Conservation (phyloP, 2,888 invertebrate species). For the Agonopterix alstromeriana region DNA sequence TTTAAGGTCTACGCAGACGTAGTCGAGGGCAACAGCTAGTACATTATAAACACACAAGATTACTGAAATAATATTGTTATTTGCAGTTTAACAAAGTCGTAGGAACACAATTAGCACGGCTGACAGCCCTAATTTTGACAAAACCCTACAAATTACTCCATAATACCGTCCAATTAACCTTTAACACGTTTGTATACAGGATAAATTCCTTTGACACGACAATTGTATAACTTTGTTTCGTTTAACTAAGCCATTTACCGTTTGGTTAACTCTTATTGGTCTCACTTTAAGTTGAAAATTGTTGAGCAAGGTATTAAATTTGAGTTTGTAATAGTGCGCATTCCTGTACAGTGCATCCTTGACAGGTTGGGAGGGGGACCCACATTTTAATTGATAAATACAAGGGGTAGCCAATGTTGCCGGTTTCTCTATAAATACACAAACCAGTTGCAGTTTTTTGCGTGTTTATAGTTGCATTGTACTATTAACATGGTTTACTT, state of each 20-base stretch:
- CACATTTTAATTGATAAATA: conserved; percentile 56
- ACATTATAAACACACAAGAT: too few relatives aligned
- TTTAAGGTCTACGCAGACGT: too few relatives aligned
- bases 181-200: not conserved
- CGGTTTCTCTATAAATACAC: conserved; percentile 5
- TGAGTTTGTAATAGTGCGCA: conserved; percentile 6
- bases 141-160: too few relatives aligned
- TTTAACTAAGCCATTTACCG: not conserved
- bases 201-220: not conserved
- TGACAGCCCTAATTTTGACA: too few relatives aligned
- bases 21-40: too few relatives aligned
- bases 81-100: too few relatives aligned
- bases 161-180: too few relatives aligned
- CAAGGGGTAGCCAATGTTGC: conserved; percentile 26
- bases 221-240: not conserved
- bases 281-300: conserved; percentile 1
- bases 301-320: not conserved
- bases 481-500: conserved; percentile 1
- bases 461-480: not conserved
- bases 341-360: not conserved
- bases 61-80: too few relatives aligned
- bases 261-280: not conserved
- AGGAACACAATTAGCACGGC: too few relatives aligned
- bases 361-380: conserved; percentile 15
- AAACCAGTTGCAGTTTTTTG: not conserved